Evolutionary conservation across 2,888 invertebrate species (phyloP).

Genomic region (Syritta pipiens): DNA sequence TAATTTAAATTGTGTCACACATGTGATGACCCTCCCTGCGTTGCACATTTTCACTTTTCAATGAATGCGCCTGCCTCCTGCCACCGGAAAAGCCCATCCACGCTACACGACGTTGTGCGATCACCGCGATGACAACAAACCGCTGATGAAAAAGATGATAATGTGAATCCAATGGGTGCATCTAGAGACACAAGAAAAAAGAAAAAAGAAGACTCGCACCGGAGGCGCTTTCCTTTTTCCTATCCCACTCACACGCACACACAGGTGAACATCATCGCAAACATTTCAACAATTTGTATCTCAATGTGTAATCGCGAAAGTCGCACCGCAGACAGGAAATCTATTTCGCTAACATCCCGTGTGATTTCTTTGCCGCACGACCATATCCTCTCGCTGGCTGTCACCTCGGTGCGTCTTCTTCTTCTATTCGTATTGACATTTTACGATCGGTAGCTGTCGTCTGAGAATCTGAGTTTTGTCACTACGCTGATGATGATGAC

Average conservation of each 20-base stretch:
- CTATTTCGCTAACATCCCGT: constrained; percentile 69
- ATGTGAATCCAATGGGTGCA: constrained; percentile 61
- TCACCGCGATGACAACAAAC: constrained; percentile 47
- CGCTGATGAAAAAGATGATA: constrained; percentile 56
- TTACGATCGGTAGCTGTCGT: constrained; percentile 66
- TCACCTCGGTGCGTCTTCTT: constrained; percentile 40
- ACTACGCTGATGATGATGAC: constrained; percentile 32
- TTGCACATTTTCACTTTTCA: constrained; percentile 63
- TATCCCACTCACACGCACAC: constrained; percentile 18
- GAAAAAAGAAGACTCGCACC: constrained; percentile 19
- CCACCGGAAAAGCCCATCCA: constrained; percentile 63
- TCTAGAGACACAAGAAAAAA: constrained; percentile 28
- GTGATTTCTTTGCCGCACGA: constrained; percentile 53
- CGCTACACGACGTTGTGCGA: constrained; percentile 40
- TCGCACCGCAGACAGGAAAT: constrained; percentile 60
- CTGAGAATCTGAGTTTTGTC: constrained; percentile 66
- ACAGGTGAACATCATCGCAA: constrained; percentile 36
- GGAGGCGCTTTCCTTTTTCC: constrained; percentile 60
- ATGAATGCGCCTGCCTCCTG: constrained; percentile 17
- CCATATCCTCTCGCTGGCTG: constrained; percentile 37
- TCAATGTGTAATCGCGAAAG: constrained; percentile 60
- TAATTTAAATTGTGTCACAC: constrained; percentile 68
- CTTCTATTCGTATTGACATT: constrained; percentile 60
- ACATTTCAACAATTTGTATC: constrained; percentile 58
- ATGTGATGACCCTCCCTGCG: constrained; percentile 37